Base-by-base conservation (phyloP, 2,797 vertebrate genomes). In the Gila robusta region DNA sequence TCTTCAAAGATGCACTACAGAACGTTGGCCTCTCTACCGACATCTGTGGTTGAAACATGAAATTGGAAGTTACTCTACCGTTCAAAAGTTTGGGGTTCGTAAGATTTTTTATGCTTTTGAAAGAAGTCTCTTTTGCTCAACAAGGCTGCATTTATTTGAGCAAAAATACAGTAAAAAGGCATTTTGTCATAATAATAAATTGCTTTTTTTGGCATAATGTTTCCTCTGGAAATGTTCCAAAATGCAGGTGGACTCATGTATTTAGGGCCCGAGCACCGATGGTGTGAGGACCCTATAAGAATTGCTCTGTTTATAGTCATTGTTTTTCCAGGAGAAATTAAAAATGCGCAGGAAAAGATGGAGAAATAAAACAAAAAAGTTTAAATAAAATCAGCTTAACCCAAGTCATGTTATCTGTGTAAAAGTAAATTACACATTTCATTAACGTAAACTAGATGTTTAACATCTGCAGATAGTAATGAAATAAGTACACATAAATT, bases 361-460 rank as follows among this genome's bases (percentile, higher is more conserved):
- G 17, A 39, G 5, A 47, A 49, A 49, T 8, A n/a, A 4, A 64
- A 67, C 56, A 21, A 37, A 64, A 32, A 83, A 32, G 7, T 10
- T 73, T 23, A 12, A 23, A 62, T 12, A 47, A 64, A 32, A 5
- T 35, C 5, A 74, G 49, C 6, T 78, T 5, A 78, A 52, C 26
- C 11, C 19, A 73, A 54, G 21, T 21, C 59, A 39, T 59, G 59
- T 79, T 21, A 23, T 74, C 41, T 52, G 71, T 66, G 26, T 47
- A 76, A 76, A 49, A 56, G 62, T 21, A 54, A 54, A 54, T 54
- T 19, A 54, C 23, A 41, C 64, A 69, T 71, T 79, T 85, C 19
- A 84, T 84, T 70, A 56, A 41, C 6, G n/a, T 66, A 28, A 78
- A 64, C 64, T 69, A 78, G 49, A 59, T 77, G 23, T 79, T 62